Conservation (phyloP, 2,113 vertebrate genomes). For the Panthera tigris region DNA sequence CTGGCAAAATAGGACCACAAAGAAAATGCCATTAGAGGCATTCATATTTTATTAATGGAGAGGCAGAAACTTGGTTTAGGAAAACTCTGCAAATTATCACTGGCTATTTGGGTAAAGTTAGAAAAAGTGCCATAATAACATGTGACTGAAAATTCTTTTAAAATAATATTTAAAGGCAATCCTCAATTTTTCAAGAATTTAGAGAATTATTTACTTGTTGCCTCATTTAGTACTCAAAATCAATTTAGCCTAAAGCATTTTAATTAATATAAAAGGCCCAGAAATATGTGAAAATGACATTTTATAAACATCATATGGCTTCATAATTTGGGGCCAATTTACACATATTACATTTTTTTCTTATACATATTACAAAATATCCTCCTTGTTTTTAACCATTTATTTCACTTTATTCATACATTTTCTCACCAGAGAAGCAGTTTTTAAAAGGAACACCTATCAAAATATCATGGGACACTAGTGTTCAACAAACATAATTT, state of each 20-base stretch:
- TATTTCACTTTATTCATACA: background rate
- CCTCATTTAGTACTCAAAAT: conserved; percentile 37
- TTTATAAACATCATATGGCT: conserved; percentile 63
- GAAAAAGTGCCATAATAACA: background rate
- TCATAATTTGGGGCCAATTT: conserved; percentile 36
- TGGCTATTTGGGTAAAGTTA: background rate
- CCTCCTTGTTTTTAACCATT: conserved; percentile 2
- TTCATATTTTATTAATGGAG: background rate
- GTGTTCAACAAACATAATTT: background rate
- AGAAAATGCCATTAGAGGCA: background rate
- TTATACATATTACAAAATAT: conserved; percentile 14
- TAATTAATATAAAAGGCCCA: conserved; percentile 59
- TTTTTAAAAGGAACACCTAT: background rate
- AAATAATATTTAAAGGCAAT: background rate
- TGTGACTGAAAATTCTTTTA: conserved; percentile 24
- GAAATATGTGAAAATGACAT: conserved; percentile 44
- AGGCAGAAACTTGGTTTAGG: background rate
- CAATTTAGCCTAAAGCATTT: conserved; percentile 51
- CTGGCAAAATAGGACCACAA: background rate
- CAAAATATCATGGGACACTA: background rate
- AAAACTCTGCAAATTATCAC: background rate
- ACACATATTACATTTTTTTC: background rate
- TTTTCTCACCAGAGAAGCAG: background rate
- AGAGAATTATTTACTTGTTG: conserved; percentile 35
- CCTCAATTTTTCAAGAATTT: background rate